Evolutionary conservation across 2,113 vertebrate species (phyloP), one percentile per base, ranked within the genome.

Genomic region (Cebus imitator): DNA sequence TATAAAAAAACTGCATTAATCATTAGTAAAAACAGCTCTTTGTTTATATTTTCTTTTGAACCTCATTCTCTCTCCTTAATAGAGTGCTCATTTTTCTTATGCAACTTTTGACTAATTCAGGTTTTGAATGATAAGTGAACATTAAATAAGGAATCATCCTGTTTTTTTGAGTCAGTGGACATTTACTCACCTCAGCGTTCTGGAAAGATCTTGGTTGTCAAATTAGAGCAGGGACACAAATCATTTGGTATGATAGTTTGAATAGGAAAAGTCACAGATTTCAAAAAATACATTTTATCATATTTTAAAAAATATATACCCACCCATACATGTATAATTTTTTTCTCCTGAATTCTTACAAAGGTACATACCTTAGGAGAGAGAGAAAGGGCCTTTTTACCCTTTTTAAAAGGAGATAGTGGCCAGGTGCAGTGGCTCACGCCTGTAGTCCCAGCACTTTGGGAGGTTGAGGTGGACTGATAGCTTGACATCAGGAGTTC

Each of bases 201-300:
- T 96, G 80, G 37, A 93, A 87, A 96, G 88, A 95, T 61, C 84
- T 90, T 79, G 0, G 2, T 94, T 96, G 92, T 98, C 97, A 98
- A 93, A 96, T 96, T 96, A 91, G 78, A 97, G 68, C 91, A 96
- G 93, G 21, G n/a, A 85, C 40, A 84, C 70, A 84, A 91, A 95
- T 35, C 73, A 58, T 76, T 72, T 92, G 86, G 45, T 95, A 89
- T 48, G 75, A 94, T 86, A 90, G 48, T 70, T 95, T 97, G 95
- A 90, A 58, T 95, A 79, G 89, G 91, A 95, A 97, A 43, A 50
- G 18, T 70, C 50, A 30, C 0, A 0, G 17, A 83, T 90, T 86
- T 87, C 89, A 58, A 82, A 30, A 37, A 32, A 87, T 61, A 8
- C 43, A 81, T 48, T 81, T 91, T 48, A 90, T 16, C 72, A 43